phyloP scores from a whole-genome alignment of 2,113 vertebrate species.

The Albula glossodonta region DNA sequence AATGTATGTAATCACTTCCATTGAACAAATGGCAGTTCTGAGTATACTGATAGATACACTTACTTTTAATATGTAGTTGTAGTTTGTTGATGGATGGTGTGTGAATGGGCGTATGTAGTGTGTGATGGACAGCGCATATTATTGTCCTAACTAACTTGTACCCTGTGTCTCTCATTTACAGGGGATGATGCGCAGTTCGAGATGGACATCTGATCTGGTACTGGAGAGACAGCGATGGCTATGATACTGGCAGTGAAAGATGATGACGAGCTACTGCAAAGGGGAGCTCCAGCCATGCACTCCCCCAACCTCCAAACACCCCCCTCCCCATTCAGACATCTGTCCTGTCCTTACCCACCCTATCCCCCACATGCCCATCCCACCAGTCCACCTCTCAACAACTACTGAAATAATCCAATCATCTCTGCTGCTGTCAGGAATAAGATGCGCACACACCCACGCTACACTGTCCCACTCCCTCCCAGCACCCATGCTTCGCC shows the following conservation, averaged over 20 bases:
- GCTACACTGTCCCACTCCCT: no score
- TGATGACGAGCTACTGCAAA: neutral
- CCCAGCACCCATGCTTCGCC: neutral
- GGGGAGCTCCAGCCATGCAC: neutral
- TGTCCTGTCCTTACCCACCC: no score
- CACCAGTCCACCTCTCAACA: neutral
- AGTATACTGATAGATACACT: no score
- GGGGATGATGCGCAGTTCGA: slow-evolving; percentile 73
- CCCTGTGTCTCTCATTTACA: slow-evolving; percentile 32
- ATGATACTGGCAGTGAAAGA: slow-evolving; percentile 28
- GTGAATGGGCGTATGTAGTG: no score
- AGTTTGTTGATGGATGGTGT: no score
- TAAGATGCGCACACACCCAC: slow-evolving; percentile 2
- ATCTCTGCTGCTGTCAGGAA: slow-evolving; percentile 3
- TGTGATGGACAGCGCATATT: no score
- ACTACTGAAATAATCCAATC: neutral
- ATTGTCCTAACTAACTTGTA: neutral
- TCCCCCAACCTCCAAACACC: neutral
- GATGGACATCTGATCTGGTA: slow-evolving; percentile 66
- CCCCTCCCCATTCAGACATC: no score
- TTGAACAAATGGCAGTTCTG: no score
- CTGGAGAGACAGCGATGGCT: slow-evolving; percentile 1
- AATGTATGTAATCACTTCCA: no score
- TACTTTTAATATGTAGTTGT: no score
- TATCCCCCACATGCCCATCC: no score